Percentiles rank a stretch among this genome's conserved stretches.
Evolutionary conservation across 2,113 vertebrate species (phyloP).

Genomic region (Tautogolabrus adspersus): DNA sequence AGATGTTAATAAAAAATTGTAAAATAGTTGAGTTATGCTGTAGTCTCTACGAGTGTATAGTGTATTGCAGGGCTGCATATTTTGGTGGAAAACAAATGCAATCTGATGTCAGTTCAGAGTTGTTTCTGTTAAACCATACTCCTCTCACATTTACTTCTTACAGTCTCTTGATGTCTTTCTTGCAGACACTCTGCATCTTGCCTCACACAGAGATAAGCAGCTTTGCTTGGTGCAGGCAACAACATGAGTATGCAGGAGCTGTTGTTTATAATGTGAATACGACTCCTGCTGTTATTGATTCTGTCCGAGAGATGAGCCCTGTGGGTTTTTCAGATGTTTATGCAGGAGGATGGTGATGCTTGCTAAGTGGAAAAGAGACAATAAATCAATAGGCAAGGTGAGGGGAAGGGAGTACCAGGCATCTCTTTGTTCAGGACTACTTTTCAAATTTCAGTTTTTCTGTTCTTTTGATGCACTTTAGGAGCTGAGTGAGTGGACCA

Average conservation of each 20-base stretch:
- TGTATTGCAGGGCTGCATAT: not conserved
- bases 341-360: constrained; percentile 79
- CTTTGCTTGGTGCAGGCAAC: constrained; percentile 30
- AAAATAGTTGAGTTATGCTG: not conserved
- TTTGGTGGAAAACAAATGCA: not conserved
- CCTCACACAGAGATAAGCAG: constrained; percentile 35
- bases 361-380: constrained; percentile 80
- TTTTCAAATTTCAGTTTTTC: constrained; percentile 73
- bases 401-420: constrained; percentile 43
- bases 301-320: constrained; percentile 79
- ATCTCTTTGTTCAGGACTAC: constrained; percentile 54
- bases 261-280: constrained; percentile 78
- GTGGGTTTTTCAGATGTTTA: constrained; percentile 82
- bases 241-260: constrained; percentile 71
- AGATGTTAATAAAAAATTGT: not conserved
- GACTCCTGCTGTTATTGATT: constrained; percentile 79
- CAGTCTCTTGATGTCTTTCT: not conserved
- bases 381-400: constrained; percentile 80
- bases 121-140: not conserved
- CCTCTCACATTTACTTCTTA: not conserved
- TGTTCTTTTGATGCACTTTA: constrained; percentile 57
- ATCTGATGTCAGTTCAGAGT: not conserved
- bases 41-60: not conserved
- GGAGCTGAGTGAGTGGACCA: constrained; percentile 15
- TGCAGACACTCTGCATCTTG: not conserved